These are phyloP conservation scores for Mellilla xanthometata DNA, from an alignment of 2,888 invertebrate species.

Conservation along the genomic window DNA sequence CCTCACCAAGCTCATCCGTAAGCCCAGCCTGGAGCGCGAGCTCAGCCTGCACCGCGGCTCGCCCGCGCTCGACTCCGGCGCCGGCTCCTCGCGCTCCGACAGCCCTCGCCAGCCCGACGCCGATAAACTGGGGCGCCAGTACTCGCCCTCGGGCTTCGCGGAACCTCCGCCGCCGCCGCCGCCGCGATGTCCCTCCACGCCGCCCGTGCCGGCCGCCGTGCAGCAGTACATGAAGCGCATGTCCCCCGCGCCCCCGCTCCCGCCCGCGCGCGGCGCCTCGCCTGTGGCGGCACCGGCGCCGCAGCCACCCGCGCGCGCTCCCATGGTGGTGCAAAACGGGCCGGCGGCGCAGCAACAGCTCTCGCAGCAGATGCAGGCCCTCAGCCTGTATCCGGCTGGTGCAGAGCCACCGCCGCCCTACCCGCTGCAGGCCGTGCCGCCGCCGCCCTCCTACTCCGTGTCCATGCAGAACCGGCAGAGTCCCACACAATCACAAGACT, in stretches of 20 bases:
- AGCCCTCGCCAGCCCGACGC: slow-evolving; percentile 87
- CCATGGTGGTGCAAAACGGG: slow-evolving; percentile 92
- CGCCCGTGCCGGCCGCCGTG: slow-evolving; percentile 85
- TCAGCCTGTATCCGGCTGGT: slow-evolving; percentile 87
- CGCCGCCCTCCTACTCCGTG: slow-evolving; percentile 92
- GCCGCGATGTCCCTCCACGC: slow-evolving; percentile 87
- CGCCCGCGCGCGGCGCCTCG: slow-evolving; percentile 87
- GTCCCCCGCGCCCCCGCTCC: slow-evolving; percentile 84
- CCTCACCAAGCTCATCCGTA: slow-evolving; percentile 90
- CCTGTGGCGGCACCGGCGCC: slow-evolving; percentile 86
- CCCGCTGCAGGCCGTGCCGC: slow-evolving; percentile 85
- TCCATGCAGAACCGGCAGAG: slow-evolving; percentile 94
- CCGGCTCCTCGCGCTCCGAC: slow-evolving; percentile 94
- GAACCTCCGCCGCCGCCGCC: slow-evolving; percentile 90
- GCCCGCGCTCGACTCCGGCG: slow-evolving; percentile 93
- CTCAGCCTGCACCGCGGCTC: slow-evolving; percentile 89
- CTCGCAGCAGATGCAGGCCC: slow-evolving; percentile 93
- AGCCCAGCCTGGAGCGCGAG: slow-evolving; percentile 94
- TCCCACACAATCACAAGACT: slow-evolving; percentile 91
- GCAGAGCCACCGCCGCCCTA: slow-evolving; percentile 88
- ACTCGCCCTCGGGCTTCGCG: slow-evolving; percentile 85
- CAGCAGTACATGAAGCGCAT: slow-evolving; percentile 83
- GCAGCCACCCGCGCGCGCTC: slow-evolving; percentile 84
- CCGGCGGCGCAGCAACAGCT: slow-evolving; percentile 93
- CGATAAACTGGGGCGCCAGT: slow-evolving; percentile 85